Base-by-base conservation (phyloP, 2,113 vertebrate genomes). In the Piprites chloris region DNA sequence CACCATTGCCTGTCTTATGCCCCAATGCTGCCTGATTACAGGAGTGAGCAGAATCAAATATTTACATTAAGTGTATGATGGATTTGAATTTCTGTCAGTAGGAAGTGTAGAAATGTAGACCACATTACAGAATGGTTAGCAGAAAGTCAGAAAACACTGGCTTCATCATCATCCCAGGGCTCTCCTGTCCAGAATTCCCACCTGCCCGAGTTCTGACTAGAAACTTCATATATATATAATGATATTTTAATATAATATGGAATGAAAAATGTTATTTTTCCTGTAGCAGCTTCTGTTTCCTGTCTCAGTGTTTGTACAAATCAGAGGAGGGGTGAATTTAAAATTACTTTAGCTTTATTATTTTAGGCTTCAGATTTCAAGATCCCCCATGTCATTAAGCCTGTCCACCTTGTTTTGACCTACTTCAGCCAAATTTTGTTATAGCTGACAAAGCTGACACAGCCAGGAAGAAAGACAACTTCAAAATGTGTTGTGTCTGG, bases 401-500 rank as follows among this genome's bases (percentile, higher is more conserved):
- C 32, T 56, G 18, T 19, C 41, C 61, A 46, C 9, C 24, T 69
- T 13, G 7, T 85, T 90, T 77, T 9, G 30, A 9, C 2, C 2
- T 61, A 14, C 56, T 93, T 67, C 55, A 55, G n/a, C 63, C 71
- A 69, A 47, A 76, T 83, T 76, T 69, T 47, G 17, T 76, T 32
- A 35, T 8, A 55, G 58, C 49, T 93, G 67, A 75, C 69, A 76
- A 62, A 91, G 94, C 59, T 81, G 58, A 83, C 59, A 77, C 33
- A 78, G 47, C 17, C 20, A 86, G 76, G 65, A 67, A 90, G 87
- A 90, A 72, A 83, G 82, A 82, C 37, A 59, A 37, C 63, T 88
- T 78, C 79, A 87, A 72, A 96, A 95, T 65, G 22, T 93, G 82
- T 75, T 95, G 87, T 84, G 46, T 56, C 89, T 94, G 65, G 18